Evolutionary conservation across 2,797 vertebrate species (phyloP), one percentile per base, ranked within the genome.

Genomic region (Myiotriccus ornatus): DNA sequence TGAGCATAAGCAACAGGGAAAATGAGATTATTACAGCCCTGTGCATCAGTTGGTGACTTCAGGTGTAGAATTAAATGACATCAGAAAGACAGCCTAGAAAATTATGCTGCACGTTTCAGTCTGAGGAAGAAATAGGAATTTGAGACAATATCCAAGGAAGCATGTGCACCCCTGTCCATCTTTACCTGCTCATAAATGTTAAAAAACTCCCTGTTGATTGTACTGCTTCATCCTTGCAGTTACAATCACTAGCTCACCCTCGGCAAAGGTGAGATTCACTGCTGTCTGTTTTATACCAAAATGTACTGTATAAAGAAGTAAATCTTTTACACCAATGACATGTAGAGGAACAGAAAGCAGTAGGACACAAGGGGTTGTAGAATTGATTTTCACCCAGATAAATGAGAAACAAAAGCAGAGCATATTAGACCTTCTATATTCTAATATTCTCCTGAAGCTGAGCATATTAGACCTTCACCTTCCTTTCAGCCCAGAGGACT

Each of bases 21-120:
- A 5, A 32, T 20, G 21, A 90, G 49, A 87, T 92, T 86, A 95
- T 81, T 89, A 89, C 23, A 94, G 57, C 35, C 39, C 41, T 57
- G 19, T 70, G 55, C 46, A 83, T 60, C 1, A 1, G 20, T 56
- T 16, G n/a, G 43, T 50, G 56, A 56, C 34, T 89, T 85, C 62
- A 75, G 75, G 56, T 68, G 27, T 7, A 83, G 46, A 75, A 93
- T 34, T 71, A 89, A 86, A 81, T 62, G 32, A 49, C 44, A 64
- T 43, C 65, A 81, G 63, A 77, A 87, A 65, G 46, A 70, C 32
- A 84, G 68, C 11, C n/a, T 41, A 65, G 52, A 79, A 93, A 59
- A 28, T 59, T 59, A 47, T 70, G 67, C 77, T 17, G 21, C 44
- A 63, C 3, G 1, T 69, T 52, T 59, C 35, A 35, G 24, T 84